Evolutionary conservation across 2,113 vertebrate genomes (phyloP).

Genomic region (Cromileptes altivelis): DNA sequence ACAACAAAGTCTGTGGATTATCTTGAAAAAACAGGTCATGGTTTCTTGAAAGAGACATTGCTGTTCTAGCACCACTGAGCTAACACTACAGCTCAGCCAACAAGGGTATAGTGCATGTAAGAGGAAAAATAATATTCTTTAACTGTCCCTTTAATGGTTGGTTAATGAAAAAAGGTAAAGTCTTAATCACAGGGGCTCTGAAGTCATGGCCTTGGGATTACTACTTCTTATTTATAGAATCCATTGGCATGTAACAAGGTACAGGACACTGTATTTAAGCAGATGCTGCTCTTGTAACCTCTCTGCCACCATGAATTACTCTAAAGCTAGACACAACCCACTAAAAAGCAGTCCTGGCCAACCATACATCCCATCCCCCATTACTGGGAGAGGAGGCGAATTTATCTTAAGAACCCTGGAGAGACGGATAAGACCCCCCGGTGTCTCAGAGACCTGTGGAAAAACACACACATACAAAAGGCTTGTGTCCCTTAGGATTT

Average conservation of each 20-base stretch:
- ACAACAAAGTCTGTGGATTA: too few species aligned
- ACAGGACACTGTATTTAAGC: slow-evolving; percentile 34
- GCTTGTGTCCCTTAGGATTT: slow-evolving; percentile 50
- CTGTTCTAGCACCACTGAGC: too few species aligned
- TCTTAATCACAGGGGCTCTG: slow-evolving; percentile 33
- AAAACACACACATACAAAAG: slow-evolving; percentile 23
- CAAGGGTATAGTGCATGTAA: too few species aligned
- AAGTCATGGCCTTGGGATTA: slow-evolving; percentile 28
- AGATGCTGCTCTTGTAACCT: slow-evolving; percentile 44
- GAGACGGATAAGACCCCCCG: slow-evolving; percentile 69
- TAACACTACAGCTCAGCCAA: too few species aligned
- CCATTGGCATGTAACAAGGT: slow-evolving; percentile 53
- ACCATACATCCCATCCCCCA: background rate
- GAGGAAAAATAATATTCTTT: too few species aligned
- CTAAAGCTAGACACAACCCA: slow-evolving; percentile 30
- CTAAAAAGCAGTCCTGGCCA: slow-evolving; percentile 37
- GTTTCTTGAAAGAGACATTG: too few species aligned
- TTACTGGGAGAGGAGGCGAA: slow-evolving; percentile 34
- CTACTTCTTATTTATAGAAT: slow-evolving; percentile 49
- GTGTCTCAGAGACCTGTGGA: slow-evolving; percentile 35
- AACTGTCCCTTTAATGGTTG: background rate
- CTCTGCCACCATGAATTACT: slow-evolving; percentile 20
- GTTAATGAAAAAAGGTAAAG: slow-evolving; percentile 41
- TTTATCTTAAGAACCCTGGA: slow-evolving; percentile 67
- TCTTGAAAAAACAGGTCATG: too few species aligned